Evolutionary conservation across 2,113 vertebrate species (phyloP).

Genomic region (Ictalurus furcatus): DNA sequence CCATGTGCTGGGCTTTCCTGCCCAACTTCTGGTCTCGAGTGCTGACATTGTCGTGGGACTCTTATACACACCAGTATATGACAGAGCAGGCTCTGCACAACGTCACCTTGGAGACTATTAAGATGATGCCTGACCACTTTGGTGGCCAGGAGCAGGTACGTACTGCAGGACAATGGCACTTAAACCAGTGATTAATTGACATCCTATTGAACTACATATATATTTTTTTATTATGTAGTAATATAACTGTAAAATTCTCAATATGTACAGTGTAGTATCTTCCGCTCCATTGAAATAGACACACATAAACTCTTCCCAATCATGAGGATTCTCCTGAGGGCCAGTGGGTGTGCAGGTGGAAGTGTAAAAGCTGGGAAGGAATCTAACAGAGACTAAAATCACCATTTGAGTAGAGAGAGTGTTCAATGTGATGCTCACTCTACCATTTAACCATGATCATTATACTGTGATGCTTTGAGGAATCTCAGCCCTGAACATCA

Average conservation of each 20-base stretch:
- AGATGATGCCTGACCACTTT: constrained; percentile 11
- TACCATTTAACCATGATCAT: background rate
- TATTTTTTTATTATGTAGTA: background rate
- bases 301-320: background rate
- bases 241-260: background rate
- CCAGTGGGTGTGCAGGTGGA: background rate
- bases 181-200: background rate
- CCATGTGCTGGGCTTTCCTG: constrained; percentile 73
- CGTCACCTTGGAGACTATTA: constrained; percentile 72
- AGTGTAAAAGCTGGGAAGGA: background rate
- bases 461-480: background rate
- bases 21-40: constrained; percentile 82
- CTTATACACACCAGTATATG: constrained; percentile 82
- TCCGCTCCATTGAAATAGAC: background rate
- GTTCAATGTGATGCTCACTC: background rate
- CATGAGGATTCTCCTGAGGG: background rate
- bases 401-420: background rate
- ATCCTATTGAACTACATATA: background rate
- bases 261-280: background rate
- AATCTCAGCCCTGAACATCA: background rate
- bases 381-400: background rate
- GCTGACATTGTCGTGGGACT: constrained; percentile 76
- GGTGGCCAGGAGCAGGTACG: constrained; percentile 58
- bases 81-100: constrained; percentile 79
- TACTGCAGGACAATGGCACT: background rate